These are phyloP conservation scores for Ormia ochracea DNA, from an alignment of 2,888 invertebrate genomes.

Conservation along the genomic window DNA sequence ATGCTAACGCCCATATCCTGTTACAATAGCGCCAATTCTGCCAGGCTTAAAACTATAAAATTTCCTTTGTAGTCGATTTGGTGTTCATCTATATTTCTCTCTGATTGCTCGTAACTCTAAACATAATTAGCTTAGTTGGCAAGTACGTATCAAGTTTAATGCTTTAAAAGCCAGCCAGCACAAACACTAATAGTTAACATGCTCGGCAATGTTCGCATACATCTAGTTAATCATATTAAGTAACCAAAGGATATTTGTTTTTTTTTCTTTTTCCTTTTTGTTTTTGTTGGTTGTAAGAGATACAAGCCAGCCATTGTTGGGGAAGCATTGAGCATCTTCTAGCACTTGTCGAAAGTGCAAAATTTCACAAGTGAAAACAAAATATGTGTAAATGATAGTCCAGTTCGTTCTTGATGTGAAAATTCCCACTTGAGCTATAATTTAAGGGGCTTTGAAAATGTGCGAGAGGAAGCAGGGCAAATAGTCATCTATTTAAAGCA, in stretches of 20 bases:
- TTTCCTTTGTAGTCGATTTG: constrained; percentile 28
- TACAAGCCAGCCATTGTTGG: constrained; percentile 4
- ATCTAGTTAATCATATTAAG: constrained; percentile 5
- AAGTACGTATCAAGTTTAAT: constrained; percentile 49
- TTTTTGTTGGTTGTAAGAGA: constrained; percentile 26
- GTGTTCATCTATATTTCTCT: background rate
- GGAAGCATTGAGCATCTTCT: constrained; percentile 1
- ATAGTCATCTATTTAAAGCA: constrained; percentile 15
- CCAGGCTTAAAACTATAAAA: constrained; percentile 13
- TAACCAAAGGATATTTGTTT: constrained; percentile 21
- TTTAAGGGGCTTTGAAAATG: constrained; percentile 27
- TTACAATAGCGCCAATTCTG: constrained; percentile 16
- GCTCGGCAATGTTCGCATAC: background rate
- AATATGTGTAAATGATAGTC: constrained; percentile 46
- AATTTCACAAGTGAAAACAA: background rate
- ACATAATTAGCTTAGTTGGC: constrained; percentile 57
- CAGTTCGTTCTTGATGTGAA: constrained; percentile 18
- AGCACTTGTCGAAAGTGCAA: constrained; percentile 38
- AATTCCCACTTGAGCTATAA: constrained; percentile 57
- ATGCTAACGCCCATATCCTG: constrained; percentile 54
- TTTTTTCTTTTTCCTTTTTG: no score
- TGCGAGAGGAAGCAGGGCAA: background rate
- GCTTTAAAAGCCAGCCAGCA: constrained; percentile 10
- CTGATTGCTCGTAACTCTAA: constrained; percentile 43
- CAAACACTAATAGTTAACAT: background rate